These are phyloP conservation scores for Tethea ocularis DNA, from an alignment of 2,888 invertebrate species.

Conservation along the genomic window DNA sequence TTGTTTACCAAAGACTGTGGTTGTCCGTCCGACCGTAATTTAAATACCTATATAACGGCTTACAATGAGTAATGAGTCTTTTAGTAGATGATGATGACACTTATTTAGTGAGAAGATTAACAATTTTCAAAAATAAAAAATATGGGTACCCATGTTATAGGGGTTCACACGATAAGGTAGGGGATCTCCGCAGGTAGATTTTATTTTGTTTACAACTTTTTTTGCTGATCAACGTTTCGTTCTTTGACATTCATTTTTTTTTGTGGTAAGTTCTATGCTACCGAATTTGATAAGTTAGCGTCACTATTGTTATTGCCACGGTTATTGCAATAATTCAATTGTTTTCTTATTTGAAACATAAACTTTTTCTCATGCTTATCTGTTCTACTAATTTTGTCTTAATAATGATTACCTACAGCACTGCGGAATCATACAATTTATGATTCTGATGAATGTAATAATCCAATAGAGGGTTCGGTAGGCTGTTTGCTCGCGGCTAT, in stretches of 20 bases:
- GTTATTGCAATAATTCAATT: neutral
- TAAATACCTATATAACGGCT: neutral
- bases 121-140: neutral
- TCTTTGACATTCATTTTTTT: neutral
- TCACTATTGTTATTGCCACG: too few relatives aligned
- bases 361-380: neutral
- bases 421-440: too few relatives aligned
- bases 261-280: neutral
- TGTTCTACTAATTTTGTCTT: neutral
- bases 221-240: neutral
- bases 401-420: neutral
- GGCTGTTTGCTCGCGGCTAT: constrained; percentile 30
- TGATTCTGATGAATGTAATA: too few relatives aligned
- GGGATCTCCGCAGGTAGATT: constrained; percentile 38
- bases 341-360: neutral
- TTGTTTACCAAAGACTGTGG: neutral
- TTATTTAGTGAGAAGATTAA: neutral
- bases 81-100: neutral
- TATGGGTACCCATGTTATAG: neutral
- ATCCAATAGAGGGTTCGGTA: neutral
- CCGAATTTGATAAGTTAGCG: neutral
- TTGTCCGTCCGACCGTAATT: neutral
- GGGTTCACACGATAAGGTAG: constrained; percentile 4
- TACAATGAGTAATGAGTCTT: neutral
- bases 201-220: constrained; percentile 32